Evolutionary conservation across 1,140 invertebrate genomes (phyloP).

Genomic region (Drosophila gunungcola): DNA sequence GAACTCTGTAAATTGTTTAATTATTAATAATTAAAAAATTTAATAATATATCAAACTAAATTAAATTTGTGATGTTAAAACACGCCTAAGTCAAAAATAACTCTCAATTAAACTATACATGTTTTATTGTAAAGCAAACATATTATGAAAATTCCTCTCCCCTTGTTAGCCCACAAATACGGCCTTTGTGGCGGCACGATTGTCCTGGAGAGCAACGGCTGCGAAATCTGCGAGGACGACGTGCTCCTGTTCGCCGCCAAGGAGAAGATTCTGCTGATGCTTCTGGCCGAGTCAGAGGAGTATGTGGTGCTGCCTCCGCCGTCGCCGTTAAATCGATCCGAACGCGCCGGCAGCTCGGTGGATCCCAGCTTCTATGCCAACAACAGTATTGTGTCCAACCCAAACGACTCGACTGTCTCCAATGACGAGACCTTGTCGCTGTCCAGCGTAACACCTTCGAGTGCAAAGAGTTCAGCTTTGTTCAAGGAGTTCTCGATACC

Average conservation of each 20-base stretch:
- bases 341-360: slow-evolving; percentile 68
- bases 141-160: too few relatives aligned
- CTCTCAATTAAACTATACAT: too few relatives aligned
- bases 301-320: slow-evolving; percentile 69
- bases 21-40: too few relatives aligned
- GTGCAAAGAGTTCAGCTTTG: slow-evolving; percentile 54
- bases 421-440: slow-evolving; percentile 70
- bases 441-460: slow-evolving; percentile 65
- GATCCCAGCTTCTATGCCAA: slow-evolving; percentile 70
- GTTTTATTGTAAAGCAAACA: too few relatives aligned
- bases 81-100: too few relatives aligned
- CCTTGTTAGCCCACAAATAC: slow-evolving; percentile 61
- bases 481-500: slow-evolving; percentile 75
- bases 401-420: slow-evolving; percentile 70
- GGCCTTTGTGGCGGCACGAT: slow-evolving; percentile 64
- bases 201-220: slow-evolving; percentile 71
- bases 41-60: too few relatives aligned
- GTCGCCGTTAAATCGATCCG: slow-evolving; percentile 67
- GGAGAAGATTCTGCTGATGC: slow-evolving; percentile 70
- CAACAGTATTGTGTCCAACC: slow-evolving; percentile 64
- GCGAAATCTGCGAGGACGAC: slow-evolving; percentile 74
- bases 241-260: slow-evolving; percentile 69
- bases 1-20: too few relatives aligned
- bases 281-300: slow-evolving; percentile 63
- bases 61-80: too few relatives aligned